A percentile compares a stretch with the other conserved stretches of the same genome.
Evolutionary conservation across 92 coral and sea anemone species (phyloP).

Genomic region (Meandrina meandrites): DNA sequence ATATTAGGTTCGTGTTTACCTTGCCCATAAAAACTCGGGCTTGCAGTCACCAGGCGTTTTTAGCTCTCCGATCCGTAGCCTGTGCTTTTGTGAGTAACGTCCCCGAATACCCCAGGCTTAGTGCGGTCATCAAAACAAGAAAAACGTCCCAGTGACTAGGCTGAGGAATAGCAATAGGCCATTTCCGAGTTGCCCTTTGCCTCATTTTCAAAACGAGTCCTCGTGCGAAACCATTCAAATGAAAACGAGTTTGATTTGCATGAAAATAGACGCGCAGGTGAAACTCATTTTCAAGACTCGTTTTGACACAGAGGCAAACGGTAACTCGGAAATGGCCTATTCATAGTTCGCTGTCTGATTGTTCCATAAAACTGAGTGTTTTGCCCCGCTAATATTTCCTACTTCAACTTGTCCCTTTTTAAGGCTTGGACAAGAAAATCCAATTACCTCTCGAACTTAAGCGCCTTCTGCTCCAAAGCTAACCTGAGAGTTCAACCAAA

Average conservation of each 20-base stretch:
- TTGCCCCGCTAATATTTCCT: not conserved
- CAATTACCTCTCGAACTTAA: slow-evolving; percentile 75
- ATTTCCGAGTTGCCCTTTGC: too few relatives aligned
- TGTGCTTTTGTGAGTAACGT: too few relatives aligned
- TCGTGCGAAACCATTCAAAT: too few relatives aligned
- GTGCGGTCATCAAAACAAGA: not conserved
- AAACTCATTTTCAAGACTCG: too few relatives aligned
- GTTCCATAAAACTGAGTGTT: not conserved
- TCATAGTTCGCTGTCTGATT: not conserved
- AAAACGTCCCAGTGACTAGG: not conserved
- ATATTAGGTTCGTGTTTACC: too few relatives aligned
- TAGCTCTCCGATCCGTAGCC: not conserved
- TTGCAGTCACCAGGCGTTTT: too few relatives aligned
- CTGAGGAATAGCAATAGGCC: not conserved
- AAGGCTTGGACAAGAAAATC: slow-evolving; percentile 64
- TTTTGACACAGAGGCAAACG: too few relatives aligned
- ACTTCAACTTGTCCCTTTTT: not conserved
- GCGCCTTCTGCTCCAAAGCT: slow-evolving; percentile 81
- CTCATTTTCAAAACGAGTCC: too few relatives aligned
- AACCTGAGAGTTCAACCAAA: slow-evolving; percentile 76
- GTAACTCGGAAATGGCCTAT: too few relatives aligned
- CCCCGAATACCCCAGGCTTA: not conserved
- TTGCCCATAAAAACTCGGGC: too few relatives aligned
- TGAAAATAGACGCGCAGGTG: too few relatives aligned
- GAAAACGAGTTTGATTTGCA: too few relatives aligned